Base-by-base conservation (phyloP, 2,797 vertebrate species). In the Melanotaenia pygmaea region DNA sequence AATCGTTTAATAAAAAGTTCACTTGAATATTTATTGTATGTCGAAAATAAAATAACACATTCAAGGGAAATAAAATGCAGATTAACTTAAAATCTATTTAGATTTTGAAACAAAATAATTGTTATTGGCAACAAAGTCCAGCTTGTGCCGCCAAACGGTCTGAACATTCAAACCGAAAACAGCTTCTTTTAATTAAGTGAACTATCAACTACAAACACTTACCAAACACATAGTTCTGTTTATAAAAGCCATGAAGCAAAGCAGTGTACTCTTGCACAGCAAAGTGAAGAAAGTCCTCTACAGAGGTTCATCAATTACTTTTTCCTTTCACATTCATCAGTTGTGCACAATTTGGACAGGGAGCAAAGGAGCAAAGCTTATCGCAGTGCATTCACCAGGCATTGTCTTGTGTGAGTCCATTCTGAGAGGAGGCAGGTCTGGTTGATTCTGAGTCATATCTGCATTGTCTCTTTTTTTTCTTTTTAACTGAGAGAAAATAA, bases 121-220 rank as follows among this genome's bases (percentile, higher is more conserved):
- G 94, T 94, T 93, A 94, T 96, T 97, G 97, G 98, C 98, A 98
- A 99, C 97, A 98, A 99, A 99, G 98, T 98, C 98, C 98, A 99
- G 98, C 97, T 99, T 98, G 96, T 99, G 97, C 96, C 96, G 96
- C 97, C 96, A 98, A 96, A 96, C 96, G 94, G 96, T 96, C 96
- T 95, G 91, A 95, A 90, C 87, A 74, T 89, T 94, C 94, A 96
- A 96, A 96, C 96, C 95, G 96, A 95, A 92, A 97, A 98, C 97
- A 97, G 96, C 96, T 96, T 95, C 95, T 94, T 47, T 92, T 92
- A 90, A 72, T 89, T 90, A 93, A 86, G 96, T 96, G 96, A 97
- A 96, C 96, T 96, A 96, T 94, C 91, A 95, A 96, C 96, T 97
- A 99, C 96, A 98, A 97, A 98, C 97, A 97, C 95, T 96, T 96